Base-by-base conservation (phyloP, 2,888 invertebrate species). In the Pimpla rufipes region DNA sequence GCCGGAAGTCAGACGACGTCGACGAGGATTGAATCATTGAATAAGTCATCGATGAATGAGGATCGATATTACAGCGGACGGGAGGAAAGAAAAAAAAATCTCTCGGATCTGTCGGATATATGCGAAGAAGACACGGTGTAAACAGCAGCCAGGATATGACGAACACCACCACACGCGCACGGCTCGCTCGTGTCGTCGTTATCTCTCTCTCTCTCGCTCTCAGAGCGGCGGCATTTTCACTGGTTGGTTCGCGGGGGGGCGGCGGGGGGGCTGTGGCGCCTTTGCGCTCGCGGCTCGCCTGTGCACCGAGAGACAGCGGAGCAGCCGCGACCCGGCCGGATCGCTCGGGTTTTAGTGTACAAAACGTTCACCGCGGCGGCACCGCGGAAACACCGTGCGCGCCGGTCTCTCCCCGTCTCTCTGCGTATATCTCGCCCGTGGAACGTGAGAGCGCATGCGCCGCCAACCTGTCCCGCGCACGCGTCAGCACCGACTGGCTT, bases 201-300 rank as follows among this genome's bases (percentile, higher is more conserved):
- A 5, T 2, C 3, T 29, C 29, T 29, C 2, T 3, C 29, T 29
- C 4, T 70, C 86, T 84, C 81, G n/a, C 85, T 86, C 85, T 89
- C 89, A 86, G 84, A 88, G 89, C 88, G 87, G 88, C 88, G 87
- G 88, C 89, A 90, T 89, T 90, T 88, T 89, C 87, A 90, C 89
- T 88, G 85, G 71, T 29, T 2, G 29, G 29, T 70, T 79, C 21
- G 80, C 85, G 85, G 85, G 75, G 73, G 70, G 77, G 75, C 80
- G 82, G 68, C 80, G 80, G 73, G 82, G 79, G 71, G 78, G 87
- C 85, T 86, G 85, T 81, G 83, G 62, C 79, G 67, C 84, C 74
- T 52, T 79, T 47, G 57, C 55, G 47, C 16, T 79, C 37, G 57
- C 55, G 47, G 11, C 55, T 37, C 74, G 64, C 18, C 23, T 21